phyloP scores from a whole-genome alignment of 1,140 invertebrate species.

The Spodoptera frugiperda region DNA sequence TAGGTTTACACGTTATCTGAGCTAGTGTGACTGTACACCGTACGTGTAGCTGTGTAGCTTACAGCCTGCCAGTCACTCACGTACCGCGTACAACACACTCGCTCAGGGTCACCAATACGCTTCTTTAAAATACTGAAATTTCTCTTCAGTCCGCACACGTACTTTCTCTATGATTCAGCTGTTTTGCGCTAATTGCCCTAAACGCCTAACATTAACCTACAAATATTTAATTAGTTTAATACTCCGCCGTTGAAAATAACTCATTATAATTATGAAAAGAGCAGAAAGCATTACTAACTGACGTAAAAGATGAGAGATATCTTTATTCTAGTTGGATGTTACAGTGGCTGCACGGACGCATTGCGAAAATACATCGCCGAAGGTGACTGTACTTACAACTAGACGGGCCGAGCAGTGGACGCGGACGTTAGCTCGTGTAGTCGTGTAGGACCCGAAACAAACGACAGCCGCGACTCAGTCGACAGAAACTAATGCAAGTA shows the following conservation, averaged over 20 bases:
- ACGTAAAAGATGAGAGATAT: slow-evolving; percentile 41
- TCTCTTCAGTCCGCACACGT: slow-evolving; percentile 45
- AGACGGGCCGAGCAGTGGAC: neutral
- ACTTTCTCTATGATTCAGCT: slow-evolving; percentile 70
- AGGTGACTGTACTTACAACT: slow-evolving; percentile 16
- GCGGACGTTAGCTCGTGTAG: neutral
- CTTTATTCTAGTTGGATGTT: slow-evolving; percentile 30
- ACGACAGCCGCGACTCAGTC: neutral
- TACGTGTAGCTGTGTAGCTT: neutral
- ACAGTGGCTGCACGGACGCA: slow-evolving; percentile 19
- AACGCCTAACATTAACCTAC: slow-evolving; percentile 61
- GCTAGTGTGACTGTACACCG: slow-evolving; percentile 46
- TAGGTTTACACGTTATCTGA: slow-evolving; percentile 59
- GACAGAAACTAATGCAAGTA: slow-evolving; percentile 17
- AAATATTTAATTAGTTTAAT: slow-evolving; percentile 60
- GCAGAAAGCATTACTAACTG: slow-evolving; percentile 55
- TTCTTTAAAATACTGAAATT: slow-evolving; percentile 47
- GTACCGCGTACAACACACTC: slow-evolving; percentile 28
- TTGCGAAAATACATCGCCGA: slow-evolving; percentile 14
- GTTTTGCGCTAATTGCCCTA: slow-evolving; percentile 61
- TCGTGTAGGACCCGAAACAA: neutral
- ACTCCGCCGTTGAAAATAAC: slow-evolving; percentile 46
- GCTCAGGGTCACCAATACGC: slow-evolving; percentile 26
- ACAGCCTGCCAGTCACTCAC: slow-evolving; percentile 14
- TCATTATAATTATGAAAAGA: slow-evolving; percentile 55